Percentiles rank a stretch among this genome's conserved stretches.
Evolutionary conservation across 2,888 invertebrate genomes (phyloP).

Genomic region (Drosophila tripunctata): DNA sequence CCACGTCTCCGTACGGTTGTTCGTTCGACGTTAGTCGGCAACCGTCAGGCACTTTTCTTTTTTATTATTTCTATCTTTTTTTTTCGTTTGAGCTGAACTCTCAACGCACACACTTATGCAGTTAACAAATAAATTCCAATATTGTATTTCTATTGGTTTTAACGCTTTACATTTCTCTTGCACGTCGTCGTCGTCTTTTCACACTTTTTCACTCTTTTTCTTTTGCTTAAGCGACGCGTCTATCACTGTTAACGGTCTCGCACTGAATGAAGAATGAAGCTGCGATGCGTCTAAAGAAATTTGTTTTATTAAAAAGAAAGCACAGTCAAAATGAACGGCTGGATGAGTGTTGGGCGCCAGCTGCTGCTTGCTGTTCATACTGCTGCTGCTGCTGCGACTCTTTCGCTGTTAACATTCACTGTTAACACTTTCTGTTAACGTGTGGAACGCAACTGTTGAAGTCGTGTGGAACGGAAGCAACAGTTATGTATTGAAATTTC

Average conservation of each 20-base stretch:
- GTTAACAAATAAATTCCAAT: conserved; percentile 47
- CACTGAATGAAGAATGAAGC: conserved; percentile 81
- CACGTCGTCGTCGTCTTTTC: conserved; percentile 15
- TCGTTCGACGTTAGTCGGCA: conserved; percentile 17
- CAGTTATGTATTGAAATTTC: not conserved
- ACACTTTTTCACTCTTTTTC: conserved; percentile 13
- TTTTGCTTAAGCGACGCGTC: conserved; percentile 65
- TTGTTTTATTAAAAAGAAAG: conserved; percentile 81
- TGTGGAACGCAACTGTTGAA: not conserved
- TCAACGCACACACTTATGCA: conserved; percentile 17
- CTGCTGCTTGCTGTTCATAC: conserved; percentile 15
- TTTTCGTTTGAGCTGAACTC: conserved; percentile 29
- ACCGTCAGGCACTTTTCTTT: conserved; percentile 57
- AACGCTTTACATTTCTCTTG: conserved; percentile 62
- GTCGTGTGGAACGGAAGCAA: conserved; percentile 8
- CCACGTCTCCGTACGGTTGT: conserved; percentile 61
- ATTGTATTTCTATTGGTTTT: conserved; percentile 46
- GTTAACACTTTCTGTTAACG: conserved; percentile 34
- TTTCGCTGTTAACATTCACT: conserved; percentile 16
- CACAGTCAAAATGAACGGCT: conserved; percentile 49
- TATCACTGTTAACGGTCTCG: conserved; percentile 74
- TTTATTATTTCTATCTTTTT: conserved; percentile 26
- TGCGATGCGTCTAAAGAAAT: conserved; percentile 78
- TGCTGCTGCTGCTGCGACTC: too few relatives aligned
- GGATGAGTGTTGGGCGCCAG: conserved; percentile 19